A percentile compares a stretch with the other conserved stretches of the same genome.
phyloP scores from a whole-genome alignment of 2,797 vertebrate species.

The Tympanoctomys barrerae region DNA sequence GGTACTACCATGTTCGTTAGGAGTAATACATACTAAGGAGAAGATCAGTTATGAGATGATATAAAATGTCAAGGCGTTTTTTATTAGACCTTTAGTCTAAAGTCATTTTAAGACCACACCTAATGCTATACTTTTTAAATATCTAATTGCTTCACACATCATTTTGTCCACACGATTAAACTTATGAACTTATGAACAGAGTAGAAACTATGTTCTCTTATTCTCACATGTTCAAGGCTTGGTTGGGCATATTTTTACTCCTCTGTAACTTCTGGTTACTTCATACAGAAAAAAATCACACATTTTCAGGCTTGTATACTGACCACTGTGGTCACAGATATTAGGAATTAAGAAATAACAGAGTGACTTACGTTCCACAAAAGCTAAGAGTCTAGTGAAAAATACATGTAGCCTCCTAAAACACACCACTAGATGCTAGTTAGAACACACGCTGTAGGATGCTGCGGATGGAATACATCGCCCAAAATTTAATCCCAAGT shows the following conservation, averaged over 20 bases:
- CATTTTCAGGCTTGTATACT: background rate
- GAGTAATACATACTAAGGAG: background rate
- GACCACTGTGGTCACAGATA: background rate
- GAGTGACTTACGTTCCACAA: background rate
- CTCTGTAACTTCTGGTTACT: constrained; percentile 5
- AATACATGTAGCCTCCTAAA: background rate
- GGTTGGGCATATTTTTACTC: background rate
- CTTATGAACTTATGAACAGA: constrained; percentile 28
- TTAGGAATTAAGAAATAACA: background rate
- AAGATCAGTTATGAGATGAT: background rate
- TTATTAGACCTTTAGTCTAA: constrained; percentile 41
- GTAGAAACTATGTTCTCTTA: background rate
- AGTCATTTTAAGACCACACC: background rate
- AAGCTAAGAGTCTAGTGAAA: background rate
- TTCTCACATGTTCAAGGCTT: constrained; percentile 9
- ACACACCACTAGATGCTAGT: background rate
- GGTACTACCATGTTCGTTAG: background rate
- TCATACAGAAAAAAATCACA: constrained; percentile 28
- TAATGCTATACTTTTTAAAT: constrained; percentile 10
- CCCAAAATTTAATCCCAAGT: background rate
- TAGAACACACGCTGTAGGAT: background rate
- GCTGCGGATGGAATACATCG: background rate
- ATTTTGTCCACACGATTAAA: constrained; percentile 28
- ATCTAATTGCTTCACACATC: background rate
- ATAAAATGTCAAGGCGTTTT: constrained; percentile 5